Conservation (phyloP, 92 coral and sea anemone species). For the Parazoanthus swiftii region DNA sequence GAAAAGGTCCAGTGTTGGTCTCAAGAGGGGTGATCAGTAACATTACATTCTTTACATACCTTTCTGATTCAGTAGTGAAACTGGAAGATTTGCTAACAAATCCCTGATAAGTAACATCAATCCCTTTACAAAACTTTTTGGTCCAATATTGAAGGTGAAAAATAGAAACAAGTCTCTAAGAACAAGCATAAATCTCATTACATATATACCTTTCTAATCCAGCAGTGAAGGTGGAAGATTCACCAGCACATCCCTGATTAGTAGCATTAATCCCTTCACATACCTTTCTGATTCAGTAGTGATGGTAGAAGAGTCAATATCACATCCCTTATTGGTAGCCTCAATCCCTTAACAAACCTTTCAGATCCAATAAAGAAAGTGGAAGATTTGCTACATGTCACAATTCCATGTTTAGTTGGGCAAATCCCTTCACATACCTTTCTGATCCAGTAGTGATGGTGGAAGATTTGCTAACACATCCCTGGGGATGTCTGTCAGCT, state of each 20-base stretch:
- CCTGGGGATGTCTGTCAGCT: constrained; percentile 50
- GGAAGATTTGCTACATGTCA: constrained; percentile 50
- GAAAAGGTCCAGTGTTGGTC: neutral
- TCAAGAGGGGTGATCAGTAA: neutral
- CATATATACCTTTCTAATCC: neutral
- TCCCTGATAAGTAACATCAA: neutral
- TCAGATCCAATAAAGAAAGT: no score
- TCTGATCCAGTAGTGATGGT: no score
- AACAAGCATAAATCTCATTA: neutral
- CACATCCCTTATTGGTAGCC: constrained; percentile 45
- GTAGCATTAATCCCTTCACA: neutral
- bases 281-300: neutral
- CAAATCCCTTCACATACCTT: neutral
- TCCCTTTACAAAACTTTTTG: neutral
- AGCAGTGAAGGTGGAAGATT: no score
- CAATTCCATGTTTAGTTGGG: no score
- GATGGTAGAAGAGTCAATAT: constrained; percentile 36
- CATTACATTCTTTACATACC: neutral
- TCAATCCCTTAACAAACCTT: neutral
- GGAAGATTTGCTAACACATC: no score
- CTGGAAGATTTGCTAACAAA: no score
- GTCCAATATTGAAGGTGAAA: no score
- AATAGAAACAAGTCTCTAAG: no score
- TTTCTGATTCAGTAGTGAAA: no score
- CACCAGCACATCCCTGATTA: no score